Evolutionary conservation across 2,797 vertebrate species (phyloP).

Genomic region (Florisuga fusca): DNA sequence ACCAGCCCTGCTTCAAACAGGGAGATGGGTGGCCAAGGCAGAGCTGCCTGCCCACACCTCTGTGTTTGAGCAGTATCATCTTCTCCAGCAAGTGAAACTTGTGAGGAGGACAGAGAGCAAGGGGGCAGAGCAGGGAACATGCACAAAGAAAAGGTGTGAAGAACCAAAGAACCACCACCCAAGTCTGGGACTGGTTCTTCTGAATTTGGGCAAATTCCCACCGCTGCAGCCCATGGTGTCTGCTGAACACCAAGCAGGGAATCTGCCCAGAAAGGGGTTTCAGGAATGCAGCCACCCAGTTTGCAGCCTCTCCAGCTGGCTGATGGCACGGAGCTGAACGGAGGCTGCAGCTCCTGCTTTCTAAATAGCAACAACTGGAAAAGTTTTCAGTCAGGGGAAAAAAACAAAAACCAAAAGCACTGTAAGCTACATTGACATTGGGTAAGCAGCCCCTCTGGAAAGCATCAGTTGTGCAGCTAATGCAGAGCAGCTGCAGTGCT

Average conservation of each 20-base stretch:
- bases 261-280: not conserved
- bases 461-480: not conserved
- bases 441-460: not conserved
- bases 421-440: not conserved
- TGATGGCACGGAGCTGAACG: not conserved
- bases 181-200: not conserved
- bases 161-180: not conserved
- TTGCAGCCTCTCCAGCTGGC: not conserved
- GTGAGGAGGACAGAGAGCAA: not conserved
- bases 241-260: not conserved
- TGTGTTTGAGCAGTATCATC: not conserved
- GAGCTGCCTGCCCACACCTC: not conserved
- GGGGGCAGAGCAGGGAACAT: not conserved
- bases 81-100: not conserved
- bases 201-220: not conserved
- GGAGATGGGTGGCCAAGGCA: not conserved
- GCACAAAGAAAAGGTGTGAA: not conserved
- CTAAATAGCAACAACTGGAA: not conserved
- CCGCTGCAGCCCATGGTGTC: fast-evolving
- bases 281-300: not conserved
- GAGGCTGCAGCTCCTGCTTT: not conserved
- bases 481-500: not conserved
- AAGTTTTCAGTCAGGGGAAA: not conserved
- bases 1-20: not conserved
- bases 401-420: not conserved